These are phyloP conservation scores for Heliconius congener DNA, from an alignment of 1,140 invertebrate genomes.

Conservation along the genomic window DNA sequence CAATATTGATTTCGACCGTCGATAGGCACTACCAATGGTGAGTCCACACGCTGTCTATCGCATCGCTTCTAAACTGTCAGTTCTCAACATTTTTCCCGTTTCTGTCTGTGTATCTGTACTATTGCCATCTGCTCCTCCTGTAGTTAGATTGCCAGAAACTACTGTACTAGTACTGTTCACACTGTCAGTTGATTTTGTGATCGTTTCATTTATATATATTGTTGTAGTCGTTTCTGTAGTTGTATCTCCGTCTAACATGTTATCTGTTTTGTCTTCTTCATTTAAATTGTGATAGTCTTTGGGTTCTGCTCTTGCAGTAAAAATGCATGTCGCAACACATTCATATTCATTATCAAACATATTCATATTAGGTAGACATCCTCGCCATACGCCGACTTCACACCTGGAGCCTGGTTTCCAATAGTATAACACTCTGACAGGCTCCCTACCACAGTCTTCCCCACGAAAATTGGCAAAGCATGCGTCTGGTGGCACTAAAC, in stretches of 20 bases:
- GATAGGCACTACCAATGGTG: background rate
- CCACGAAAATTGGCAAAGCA: conserved; percentile 63
- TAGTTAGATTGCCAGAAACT: background rate
- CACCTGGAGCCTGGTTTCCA: conserved; percentile 71
- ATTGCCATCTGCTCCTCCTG: background rate
- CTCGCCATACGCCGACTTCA: conserved; percentile 67
- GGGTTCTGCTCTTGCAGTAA: conserved; percentile 46
- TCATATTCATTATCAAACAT: conserved; percentile 72
- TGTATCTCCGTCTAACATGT: background rate
- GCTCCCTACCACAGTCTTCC: conserved; percentile 63
- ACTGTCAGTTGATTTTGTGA: background rate
- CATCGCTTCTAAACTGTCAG: no score
- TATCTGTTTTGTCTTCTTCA: background rate
- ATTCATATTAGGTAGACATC: conserved; percentile 68
- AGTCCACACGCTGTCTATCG: no score
- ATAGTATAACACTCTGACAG: conserved; percentile 62
- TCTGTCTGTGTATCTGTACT: background rate
- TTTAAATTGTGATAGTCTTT: conserved; percentile 47
- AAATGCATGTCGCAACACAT: conserved; percentile 68
- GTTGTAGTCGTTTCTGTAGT: background rate
- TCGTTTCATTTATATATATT: background rate
- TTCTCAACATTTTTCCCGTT: conserved; percentile 3
- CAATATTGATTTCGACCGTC: conserved; percentile 35
- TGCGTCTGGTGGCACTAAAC: conserved; percentile 60
- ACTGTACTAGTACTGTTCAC: background rate